phyloP scores from a whole-genome alignment of 1,140 invertebrate species.

The Saxidomus purpurata region DNA sequence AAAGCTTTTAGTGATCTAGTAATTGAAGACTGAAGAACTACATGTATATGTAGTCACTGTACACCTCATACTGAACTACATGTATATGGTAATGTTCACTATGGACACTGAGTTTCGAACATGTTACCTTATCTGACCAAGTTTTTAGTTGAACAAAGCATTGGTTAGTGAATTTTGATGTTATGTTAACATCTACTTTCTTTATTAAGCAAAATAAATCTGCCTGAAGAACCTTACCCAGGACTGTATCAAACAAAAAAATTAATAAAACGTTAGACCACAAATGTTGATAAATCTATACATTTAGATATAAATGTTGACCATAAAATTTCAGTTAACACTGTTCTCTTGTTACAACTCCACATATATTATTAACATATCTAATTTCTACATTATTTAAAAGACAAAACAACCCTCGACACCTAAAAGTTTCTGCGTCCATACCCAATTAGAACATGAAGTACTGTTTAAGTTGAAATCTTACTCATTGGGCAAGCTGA shows the following conservation, averaged over 20 bases:
- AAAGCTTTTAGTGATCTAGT: no score
- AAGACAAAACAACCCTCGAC: not conserved
- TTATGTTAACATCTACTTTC: not conserved
- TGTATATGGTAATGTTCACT: no score
- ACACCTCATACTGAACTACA: no score
- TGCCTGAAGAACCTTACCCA: not conserved
- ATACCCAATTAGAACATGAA: constrained; percentile 7
- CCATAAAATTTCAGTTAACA: not conserved
- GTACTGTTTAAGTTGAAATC: constrained; percentile 6
- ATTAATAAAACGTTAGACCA: not conserved
- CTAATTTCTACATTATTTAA: no score
- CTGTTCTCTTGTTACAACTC: not conserved
- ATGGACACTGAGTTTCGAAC: no score
- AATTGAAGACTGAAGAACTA: no score
- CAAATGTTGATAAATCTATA: not conserved
- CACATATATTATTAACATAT: no score
- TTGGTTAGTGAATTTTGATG: not conserved
- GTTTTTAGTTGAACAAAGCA: not conserved
- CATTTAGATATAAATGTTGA: not conserved
- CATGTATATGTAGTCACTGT: no score
- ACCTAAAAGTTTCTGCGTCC: not conserved
- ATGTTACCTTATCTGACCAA: no score
- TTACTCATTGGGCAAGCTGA: not conserved
- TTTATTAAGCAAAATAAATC: not conserved
- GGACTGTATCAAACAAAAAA: not conserved